Base-by-base conservation (phyloP, 2,797 vertebrate species). In the Coracias cyanogaster region DNA sequence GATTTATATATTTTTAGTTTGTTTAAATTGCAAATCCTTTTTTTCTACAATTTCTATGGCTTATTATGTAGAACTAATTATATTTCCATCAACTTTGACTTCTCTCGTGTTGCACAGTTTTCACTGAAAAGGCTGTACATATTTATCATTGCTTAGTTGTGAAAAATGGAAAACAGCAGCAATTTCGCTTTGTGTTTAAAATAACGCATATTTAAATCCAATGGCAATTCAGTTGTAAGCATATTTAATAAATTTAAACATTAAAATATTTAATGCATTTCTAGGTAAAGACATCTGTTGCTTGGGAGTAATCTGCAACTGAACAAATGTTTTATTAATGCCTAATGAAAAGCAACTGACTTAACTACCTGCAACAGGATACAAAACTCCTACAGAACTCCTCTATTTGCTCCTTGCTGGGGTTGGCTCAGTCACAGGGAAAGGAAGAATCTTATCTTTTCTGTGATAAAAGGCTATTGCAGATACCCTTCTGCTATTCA, bases 401-500 rank as follows among this genome's bases (percentile, higher is more conserved):
- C 22, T 41, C 37, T 86, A 35, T 61, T 58, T 89, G 49, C 54
- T 92, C 65, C 86, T 93, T 83, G 26, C 72, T 88, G 57, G 33
- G 65, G 57, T 78, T 96, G 86, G 76, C 86, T 92, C 65, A 89
- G 82, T 43, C 86, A 91, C 35, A 78, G 49, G 49, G 79, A 85
- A 91, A 78, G 61, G 18, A 89, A 72, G 94, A 93, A 89, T 71
- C 84, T 93, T 95, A 95, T 89, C 81, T 93, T 83, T 74, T 82
- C 67, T 82, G 85, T 87, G 82, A 91, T 90, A 95, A 96, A 96
- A 93, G n/a, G 17, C 79, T 94, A 81, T 48, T 96, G 54, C 92
- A 95, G 94, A 94, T 96, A 94, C 49, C 61, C 46, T 92, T 83
- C 78, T 81, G 91, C 90, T 94, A 94, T 31, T 65, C 92, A 95